Evolutionary conservation across 2,888 invertebrate genomes (phyloP), one percentile per base, ranked within the genome.

Genomic region (Calameuta idolon): DNA sequence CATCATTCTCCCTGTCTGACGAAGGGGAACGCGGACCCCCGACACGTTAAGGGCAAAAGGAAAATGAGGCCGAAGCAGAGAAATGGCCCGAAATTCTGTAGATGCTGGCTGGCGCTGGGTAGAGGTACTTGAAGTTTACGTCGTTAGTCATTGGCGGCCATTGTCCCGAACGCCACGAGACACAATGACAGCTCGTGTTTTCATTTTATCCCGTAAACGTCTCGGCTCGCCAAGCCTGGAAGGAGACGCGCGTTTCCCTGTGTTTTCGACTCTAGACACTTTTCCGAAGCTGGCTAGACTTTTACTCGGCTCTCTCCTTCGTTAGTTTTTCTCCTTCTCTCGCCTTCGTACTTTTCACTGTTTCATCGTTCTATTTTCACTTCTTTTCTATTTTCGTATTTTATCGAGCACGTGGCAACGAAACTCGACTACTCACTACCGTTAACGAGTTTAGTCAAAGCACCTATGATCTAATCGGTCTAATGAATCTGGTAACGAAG

Each of bases 171-270:
- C 12, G 71, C 71, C 71, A 71, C 71, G 71, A 23, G 31, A 34
- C 34, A 71, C 12, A 71, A 71, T 34, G 71, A 71, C 33, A 33
- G 71, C 71, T 71, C 71, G 31, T 71, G 71, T 71, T 71, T 71
- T 71, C 33, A 71, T 71, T 71, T 71, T 71, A 31, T 15, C 31
- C 2, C 30, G 71, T 30, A 34, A 71, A 23, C 34, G 31, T 71
- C 71, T 31, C 23, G 3, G 31, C 71, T 34, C 31, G 71, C 9
- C 12, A 71, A 31, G 23, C 23, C 9, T 55, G 5, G 0, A 5
- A 23, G 55, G 35, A 35, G 35, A 35, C 35, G 35, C 55, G 23
- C 55, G 23, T 55, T 55, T 55, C 9, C 55, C 23, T 55, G 9
- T 23, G 23, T 55, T 23, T 55, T 55, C 9, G 55, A 23, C 23